These are phyloP conservation scores for Chascanopsetta lugubris DNA, from an alignment of 2,113 vertebrate genomes.

Conservation along the genomic window DNA sequence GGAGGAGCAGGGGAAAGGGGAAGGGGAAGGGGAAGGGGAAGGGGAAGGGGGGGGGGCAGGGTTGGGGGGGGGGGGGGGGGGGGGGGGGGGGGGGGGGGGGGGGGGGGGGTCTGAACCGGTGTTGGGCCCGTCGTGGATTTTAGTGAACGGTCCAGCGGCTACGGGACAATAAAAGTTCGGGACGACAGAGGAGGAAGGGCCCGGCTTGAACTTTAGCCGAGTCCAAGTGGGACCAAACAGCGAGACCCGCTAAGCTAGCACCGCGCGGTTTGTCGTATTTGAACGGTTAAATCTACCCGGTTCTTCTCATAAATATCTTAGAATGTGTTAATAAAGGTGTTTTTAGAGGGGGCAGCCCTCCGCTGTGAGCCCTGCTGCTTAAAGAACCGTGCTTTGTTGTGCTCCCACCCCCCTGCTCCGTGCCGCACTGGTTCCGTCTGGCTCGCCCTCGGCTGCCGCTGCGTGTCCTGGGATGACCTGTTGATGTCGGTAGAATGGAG, in stretches of 20 bases:
- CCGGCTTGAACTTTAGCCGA: constrained; percentile 60
- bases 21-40: neutral
- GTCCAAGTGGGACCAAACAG: neutral
- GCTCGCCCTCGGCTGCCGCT: constrained; percentile 81
- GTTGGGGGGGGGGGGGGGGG: neutral
- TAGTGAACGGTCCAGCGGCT: constrained; percentile 32
- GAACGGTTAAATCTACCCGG: constrained; percentile 41
- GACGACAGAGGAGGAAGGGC: constrained; percentile 44
- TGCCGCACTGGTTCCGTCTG: constrained; percentile 82
- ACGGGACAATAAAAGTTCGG: constrained; percentile 64
- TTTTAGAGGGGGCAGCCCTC: constrained; percentile 40
- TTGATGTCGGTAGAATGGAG: constrained; percentile 85
- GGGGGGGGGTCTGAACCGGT: constrained; percentile 2
- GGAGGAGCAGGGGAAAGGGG: too few relatives aligned
- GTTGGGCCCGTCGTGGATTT: constrained; percentile 33
- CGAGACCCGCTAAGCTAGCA: neutral
- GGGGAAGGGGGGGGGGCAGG: neutral
- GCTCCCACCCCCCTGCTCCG: constrained; percentile 57
- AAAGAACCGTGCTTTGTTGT: constrained; percentile 71
- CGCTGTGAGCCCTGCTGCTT: constrained; percentile 42
- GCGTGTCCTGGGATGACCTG: constrained; percentile 88
- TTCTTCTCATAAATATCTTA: constrained; percentile 45
- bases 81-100: neutral
- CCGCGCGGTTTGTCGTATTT: neutral
- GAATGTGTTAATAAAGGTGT: constrained; percentile 38